Evolutionary conservation across 2,888 invertebrate species (phyloP).

Genomic region (Melipona bicolor): DNA sequence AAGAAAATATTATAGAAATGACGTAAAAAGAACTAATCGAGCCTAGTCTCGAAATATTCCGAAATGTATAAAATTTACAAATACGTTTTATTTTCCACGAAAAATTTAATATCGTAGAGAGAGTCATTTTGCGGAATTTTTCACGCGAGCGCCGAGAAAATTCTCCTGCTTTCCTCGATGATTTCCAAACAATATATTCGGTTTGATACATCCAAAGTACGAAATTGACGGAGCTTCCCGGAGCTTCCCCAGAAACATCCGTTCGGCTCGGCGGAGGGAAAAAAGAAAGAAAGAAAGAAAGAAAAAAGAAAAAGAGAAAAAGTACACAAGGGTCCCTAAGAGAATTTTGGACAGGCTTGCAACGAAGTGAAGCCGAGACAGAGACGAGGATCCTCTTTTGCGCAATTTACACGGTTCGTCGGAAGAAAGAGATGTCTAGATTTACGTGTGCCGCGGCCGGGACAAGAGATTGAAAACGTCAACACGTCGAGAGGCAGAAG

Average conservation of each 20-base stretch:
- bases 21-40: too few relatives aligned
- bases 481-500: conserved; percentile 78
- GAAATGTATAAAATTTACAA: too few relatives aligned
- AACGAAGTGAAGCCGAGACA: conserved; percentile 13
- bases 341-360: conserved; percentile 27
- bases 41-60: too few relatives aligned
- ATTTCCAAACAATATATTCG: not conserved
- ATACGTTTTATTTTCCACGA: too few relatives aligned
- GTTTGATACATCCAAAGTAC: not conserved
- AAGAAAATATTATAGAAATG: too few relatives aligned
- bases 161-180: not conserved
- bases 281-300: too few relatives aligned
- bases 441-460: conserved; percentile 47
- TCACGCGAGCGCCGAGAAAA: not conserved
- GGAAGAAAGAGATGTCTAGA: conserved; percentile 54
- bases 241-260: not conserved
- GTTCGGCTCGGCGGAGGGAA: not conserved
- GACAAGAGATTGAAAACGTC: conserved; percentile 80
- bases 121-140: not conserved
- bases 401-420: conserved; percentile 55
- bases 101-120: not conserved
- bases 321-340: conserved; percentile 9
- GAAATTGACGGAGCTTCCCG: not conserved
- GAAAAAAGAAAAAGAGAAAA: too few relatives aligned
- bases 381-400: conserved; percentile 30